Conservation (phyloP, 1,140 invertebrate species). For the Drosophila mojavensis region DNA sequence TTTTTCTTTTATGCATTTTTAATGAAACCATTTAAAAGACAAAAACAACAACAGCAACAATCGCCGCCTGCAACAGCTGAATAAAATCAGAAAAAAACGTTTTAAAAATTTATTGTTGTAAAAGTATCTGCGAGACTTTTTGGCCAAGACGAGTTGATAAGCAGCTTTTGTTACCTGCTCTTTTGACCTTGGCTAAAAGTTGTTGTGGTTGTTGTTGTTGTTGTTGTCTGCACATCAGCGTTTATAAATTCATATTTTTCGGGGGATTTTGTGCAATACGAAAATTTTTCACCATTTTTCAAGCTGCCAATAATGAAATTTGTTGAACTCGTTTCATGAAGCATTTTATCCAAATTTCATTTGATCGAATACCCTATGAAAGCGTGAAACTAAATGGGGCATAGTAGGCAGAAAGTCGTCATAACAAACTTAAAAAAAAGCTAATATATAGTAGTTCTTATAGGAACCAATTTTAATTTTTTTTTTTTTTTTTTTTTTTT, state of each 20-base stretch:
- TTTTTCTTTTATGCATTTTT: conserved; percentile 68
- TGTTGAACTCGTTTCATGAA: conserved; percentile 31
- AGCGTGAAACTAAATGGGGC: not conserved
- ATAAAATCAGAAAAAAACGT: not conserved
- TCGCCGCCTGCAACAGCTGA: conserved; percentile 10
- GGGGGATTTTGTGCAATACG: conserved; percentile 31
- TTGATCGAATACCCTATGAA: not conserved
- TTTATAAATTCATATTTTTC: not conserved
- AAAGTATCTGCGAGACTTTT: conserved; percentile 33
- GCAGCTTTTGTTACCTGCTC: conserved; percentile 63
- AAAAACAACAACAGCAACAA: conserved; percentile 32
- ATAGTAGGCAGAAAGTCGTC: not conserved
- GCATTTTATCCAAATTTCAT: conserved; percentile 39
- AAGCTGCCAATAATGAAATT: conserved; percentile 51
- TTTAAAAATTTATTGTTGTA: conserved; percentile 49
- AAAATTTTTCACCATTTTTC: conserved; percentile 60
- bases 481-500: too few relatives aligned
- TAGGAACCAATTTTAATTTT: too few relatives aligned
- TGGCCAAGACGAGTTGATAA: conserved; percentile 62
- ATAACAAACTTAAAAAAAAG: too few relatives aligned
- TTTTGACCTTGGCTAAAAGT: conserved; percentile 56
- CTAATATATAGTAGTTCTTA: too few relatives aligned
- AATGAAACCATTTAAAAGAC: conserved; percentile 72
- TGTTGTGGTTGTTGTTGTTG: conserved; percentile 22
- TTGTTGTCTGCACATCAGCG: conserved; percentile 10